A percentile compares a stretch with the other conserved stretches of the same genome.
phyloP scores from a whole-genome alignment of 2,113 vertebrate genomes.

The Turdus rufiventris region DNA sequence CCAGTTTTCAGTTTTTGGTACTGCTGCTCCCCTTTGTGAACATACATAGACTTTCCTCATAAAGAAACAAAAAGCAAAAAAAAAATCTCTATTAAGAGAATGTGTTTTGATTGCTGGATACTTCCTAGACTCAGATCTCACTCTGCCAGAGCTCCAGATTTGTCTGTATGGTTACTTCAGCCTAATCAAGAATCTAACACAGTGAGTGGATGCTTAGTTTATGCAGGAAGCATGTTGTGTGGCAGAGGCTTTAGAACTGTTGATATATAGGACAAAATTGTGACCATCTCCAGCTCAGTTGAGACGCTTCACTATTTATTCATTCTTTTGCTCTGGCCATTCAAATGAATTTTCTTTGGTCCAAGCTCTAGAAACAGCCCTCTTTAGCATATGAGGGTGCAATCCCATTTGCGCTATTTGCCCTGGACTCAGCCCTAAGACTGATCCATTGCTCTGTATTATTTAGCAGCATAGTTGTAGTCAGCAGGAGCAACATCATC shows the following conservation, averaged over 20 bases:
- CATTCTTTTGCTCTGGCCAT: background rate
- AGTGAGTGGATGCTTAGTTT: background rate
- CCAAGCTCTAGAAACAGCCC: background rate
- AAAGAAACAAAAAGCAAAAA: background rate
- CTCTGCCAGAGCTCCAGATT: background rate
- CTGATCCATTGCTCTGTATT: background rate
- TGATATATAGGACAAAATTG: background rate
- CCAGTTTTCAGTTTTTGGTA: background rate
- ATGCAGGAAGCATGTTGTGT: background rate
- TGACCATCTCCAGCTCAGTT: background rate
- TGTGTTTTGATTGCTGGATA: background rate
- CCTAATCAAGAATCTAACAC: background rate
- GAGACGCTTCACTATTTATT: background rate
- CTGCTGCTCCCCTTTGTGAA: background rate
- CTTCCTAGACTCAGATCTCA: background rate
- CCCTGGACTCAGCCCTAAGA: background rate
- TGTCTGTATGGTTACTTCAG: background rate
- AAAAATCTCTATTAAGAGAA: background rate
- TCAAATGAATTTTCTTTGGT: background rate
- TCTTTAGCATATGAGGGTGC: accelerated
- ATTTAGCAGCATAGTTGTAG: background rate
- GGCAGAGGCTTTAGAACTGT: background rate
- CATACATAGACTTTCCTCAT: background rate
- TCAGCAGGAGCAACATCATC: background rate
- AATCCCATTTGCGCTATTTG: background rate